Conservation (phyloP, 2,113 vertebrate genomes). For the Motacilla alba region DNA sequence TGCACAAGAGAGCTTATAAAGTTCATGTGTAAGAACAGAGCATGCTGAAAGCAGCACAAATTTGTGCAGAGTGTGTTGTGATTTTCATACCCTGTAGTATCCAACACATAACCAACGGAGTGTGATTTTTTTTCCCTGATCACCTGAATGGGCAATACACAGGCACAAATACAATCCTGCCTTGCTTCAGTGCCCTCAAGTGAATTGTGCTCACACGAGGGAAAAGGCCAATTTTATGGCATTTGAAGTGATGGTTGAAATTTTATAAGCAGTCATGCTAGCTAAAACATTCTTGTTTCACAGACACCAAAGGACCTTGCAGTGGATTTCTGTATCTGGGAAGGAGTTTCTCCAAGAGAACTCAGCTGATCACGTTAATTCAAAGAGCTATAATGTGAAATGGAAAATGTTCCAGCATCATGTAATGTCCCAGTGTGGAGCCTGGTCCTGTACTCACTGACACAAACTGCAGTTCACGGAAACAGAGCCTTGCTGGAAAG, state of each 20-base stretch:
- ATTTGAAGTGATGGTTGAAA: conserved; percentile 2
- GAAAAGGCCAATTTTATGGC: conserved; percentile 29
- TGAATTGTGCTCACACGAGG: not conserved
- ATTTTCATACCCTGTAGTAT: not conserved
- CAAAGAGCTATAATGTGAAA: not conserved
- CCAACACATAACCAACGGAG: not conserved
- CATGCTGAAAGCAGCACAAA: not conserved
- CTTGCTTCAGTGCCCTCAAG: conserved; percentile 19
- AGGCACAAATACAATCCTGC: conserved; percentile 24
- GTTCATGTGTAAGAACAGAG: not conserved
- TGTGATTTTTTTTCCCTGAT: not conserved
- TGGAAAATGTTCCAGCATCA: not conserved
- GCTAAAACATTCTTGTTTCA: not conserved
- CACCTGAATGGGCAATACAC: conserved; percentile 30
- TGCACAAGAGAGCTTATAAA: not conserved
- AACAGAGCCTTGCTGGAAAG: not conserved
- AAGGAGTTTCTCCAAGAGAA: not conserved
- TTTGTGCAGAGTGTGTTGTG: not conserved
- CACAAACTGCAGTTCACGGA: not conserved
- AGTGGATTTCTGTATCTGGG: not conserved
- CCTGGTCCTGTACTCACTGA: not conserved
- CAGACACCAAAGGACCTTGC: not conserved
- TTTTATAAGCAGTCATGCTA: conserved; percentile 4
- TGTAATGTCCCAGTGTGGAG: not conserved
- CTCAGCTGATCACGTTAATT: not conserved